Base-by-base conservation (phyloP, 2,888 invertebrate species). In the Oxycera nigricornis region DNA sequence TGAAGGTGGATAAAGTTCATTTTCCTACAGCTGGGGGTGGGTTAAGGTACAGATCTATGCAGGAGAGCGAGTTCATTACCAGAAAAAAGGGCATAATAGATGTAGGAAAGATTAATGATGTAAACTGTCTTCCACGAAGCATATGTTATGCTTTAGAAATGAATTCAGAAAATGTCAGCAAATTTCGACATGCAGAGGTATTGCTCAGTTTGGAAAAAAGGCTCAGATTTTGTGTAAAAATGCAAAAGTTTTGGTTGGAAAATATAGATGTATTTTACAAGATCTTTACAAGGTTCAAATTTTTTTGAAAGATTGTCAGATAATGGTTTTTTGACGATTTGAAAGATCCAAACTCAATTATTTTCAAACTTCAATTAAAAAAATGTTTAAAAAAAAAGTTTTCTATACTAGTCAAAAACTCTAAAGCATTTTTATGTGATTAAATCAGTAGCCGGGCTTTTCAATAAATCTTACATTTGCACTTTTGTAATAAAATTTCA, bases 261-360 rank as follows among this genome's bases (percentile, higher is more conserved):
- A 59, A 11, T 30, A 73, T 11, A 52, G 73, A 7, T 73, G 65
- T 65, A 50, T 35, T 7, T 24, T 73, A 50, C 0, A 39, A 59
- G 73, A 73, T 26, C n/a, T 72, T 20, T 72, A 57, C 17, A 73
- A 61, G 61, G 39, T 73, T 41, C 73, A 61, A 61, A 61, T 61
- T 28, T 73, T 3, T 73, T 73, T 73, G 17, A 73, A 61, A 61
- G 6, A 73, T 26, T 73, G 31, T 24, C 73, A 73, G 46, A 73
- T 73, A 9, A 46, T 61, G 4, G 61, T 73, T 7, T n/a, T 73
- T 73, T 28, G 61, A 73, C 28, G 22, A 72, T 17, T 1, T 72
- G 14, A 35, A 24, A 9, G 20, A 72, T 59, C 35, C 72, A 39
- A 24, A 31, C 24, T 72, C 55, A 35, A 59, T 72, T 57, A 14